Evolutionary conservation across 2,888 invertebrate genomes (phyloP).

Genomic region (Polydrusus pterygomalis): DNA sequence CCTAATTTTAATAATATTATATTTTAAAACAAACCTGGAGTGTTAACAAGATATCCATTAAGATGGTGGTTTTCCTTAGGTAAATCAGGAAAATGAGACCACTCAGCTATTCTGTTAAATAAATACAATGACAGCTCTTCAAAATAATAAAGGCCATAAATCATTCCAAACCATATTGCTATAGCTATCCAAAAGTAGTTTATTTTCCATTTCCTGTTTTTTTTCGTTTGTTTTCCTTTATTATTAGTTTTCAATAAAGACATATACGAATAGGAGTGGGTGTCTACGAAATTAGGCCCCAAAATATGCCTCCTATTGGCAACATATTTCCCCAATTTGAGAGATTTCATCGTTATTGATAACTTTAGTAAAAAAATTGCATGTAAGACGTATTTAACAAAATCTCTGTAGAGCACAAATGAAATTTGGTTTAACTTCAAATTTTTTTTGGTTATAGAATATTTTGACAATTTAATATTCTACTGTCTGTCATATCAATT

Average conservation of each 20-base stretch:
- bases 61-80: neutral
- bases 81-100: neutral
- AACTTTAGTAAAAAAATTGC: too few species aligned
- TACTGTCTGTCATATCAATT: too few species aligned
- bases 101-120: neutral
- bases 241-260: neutral
- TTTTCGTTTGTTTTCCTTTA: neutral
- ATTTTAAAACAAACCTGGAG: neutral
- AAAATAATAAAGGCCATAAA: neutral
- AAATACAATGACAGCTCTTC: neutral
- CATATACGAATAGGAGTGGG: neutral
- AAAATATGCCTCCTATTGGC: too few species aligned
- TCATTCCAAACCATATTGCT: neutral
- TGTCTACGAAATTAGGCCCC: neutral
- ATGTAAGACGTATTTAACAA: too few species aligned
- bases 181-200: neutral
- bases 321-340: too few species aligned
- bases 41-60: conserved; percentile 10
- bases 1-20: too few species aligned
- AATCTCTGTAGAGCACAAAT: too few species aligned
- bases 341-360: too few species aligned
- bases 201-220: neutral
- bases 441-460: too few species aligned
- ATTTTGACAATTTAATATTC: too few species aligned
- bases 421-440: too few species aligned